Base-by-base conservation (phyloP, 1,140 invertebrate genomes). In the Leucophenga varia region DNA sequence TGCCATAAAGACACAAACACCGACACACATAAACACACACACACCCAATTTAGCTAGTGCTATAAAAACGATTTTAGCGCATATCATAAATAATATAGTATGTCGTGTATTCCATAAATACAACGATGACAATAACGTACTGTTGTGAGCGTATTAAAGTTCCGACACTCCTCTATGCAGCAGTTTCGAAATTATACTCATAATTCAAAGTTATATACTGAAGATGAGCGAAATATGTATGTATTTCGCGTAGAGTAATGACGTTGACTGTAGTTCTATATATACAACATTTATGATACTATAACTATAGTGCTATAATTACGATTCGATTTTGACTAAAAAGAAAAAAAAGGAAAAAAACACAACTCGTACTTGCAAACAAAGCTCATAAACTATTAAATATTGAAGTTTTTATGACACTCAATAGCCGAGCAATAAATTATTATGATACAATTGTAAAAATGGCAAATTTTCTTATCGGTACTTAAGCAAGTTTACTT, bases 391-490 rank as follows among this genome's bases (percentile, higher is more conserved):
- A 70, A 71, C 67, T 71, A 70, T 57, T 58, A 61, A 71, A 71
- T 71, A 71, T 71, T 70, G 67, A 70, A 67, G 67, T 53, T 71
- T 70, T 70, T 70, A 70, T 70, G 69, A 54, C 59, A 65, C 61
- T 61, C 61, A 65, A 70, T 70, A 57, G 67, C 53, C 50, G 32
- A 12, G 59, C 54, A 54, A 70, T 70, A 70, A 70, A 70, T 70
- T 70, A 70, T 70, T 65, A 70, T 70, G 65, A 61, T 65, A 59
- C 58, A 57, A 65, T 65, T 70, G 65, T 65, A 63, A 63, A 70
- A 70, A 68, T 68, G 64, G 64, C 63, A 68, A 61, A 57, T 68
- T 63, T 65, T 57, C 63, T 68, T 65, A 65, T 65, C 63, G 63
- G 63, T 65, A 68, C 63, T 65, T 65, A 65, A 65, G 63, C 47